Evolutionary conservation across 2,113 vertebrate species (phyloP), one percentile per base, ranked within the genome.

Genomic region (Gadus chalcogrammus): DNA sequence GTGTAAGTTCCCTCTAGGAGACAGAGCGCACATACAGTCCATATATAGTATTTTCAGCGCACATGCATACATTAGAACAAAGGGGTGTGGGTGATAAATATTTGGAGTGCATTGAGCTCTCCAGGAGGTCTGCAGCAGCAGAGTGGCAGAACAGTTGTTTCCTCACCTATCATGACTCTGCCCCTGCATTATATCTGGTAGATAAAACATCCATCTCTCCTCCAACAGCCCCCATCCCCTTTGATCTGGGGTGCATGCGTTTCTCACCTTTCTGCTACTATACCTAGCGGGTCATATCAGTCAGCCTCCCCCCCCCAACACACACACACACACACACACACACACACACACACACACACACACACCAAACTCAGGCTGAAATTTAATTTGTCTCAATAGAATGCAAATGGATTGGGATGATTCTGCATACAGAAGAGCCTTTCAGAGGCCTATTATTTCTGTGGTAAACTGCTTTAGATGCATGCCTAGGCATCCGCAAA

Each of bases 401-500:
- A 86, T 89, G 85, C 81, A 88, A 89, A 90, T 86, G 82, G 75
- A 79, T 84, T 69, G 48, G 79, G 72, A 82, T 70, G 79, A 86
- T 82, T 82, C 75, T 82, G 84, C 84, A 84, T 82, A 85, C 82
- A 88, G 82, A 87, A 82, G 85, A 85, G 83, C 83, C 84, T 86
- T 87, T 88, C 82, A 89, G 79, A 83, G 72, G 75, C 31, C 84
- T 85, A 88, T 88, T 90, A 91, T 89, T 89, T 87, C 77, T 74
- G 68, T 74, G 68, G 81, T 87, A 88, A 86, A 88, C 84, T 84
- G 84, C 82, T 90, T 91, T 88, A 88, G 84, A 90, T 88, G 85
- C 84, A 85, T 85, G 81, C 72, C 76, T 81, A 83, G 81, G 74
- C 77, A 73, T 79, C 76, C 79, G 73, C 68, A 83, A 88, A 89